phyloP scores from a whole-genome alignment of 35 echinoderm and acorn worm species.

The Anneissia japonica region DNA sequence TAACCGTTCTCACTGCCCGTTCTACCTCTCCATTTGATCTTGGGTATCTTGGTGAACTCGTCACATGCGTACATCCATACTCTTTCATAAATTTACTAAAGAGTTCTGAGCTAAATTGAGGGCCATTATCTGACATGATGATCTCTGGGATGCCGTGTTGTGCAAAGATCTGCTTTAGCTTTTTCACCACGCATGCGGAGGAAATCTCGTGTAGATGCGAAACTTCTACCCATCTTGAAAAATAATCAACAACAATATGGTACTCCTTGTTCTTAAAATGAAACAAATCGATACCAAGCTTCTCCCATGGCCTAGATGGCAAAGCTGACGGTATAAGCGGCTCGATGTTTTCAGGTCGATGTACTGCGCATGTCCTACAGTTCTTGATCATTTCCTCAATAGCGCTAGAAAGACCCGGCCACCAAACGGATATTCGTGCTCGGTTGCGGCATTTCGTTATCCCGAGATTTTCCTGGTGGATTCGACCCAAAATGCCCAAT shows the following conservation, averaged over 20 bases:
- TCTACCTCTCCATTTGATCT: constrained; percentile 27
- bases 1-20: constrained; percentile 20
- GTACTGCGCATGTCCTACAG: constrained; percentile 23
- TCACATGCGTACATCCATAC: constrained; percentile 57
- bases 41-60: constrained; percentile 20
- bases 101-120: background rate
- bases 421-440: constrained; percentile 26
- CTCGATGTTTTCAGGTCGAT: constrained; percentile 14
- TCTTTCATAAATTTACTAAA: constrained; percentile 7
- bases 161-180: constrained; percentile 29
- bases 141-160: constrained; percentile 12
- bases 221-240: constrained; percentile 31
- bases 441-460: constrained; percentile 17
- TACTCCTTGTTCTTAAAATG: constrained; percentile 12
- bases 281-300: constrained; percentile 33
- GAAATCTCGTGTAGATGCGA: background rate
- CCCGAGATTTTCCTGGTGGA: constrained; percentile 40
- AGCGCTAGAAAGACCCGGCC: constrained; percentile 34
- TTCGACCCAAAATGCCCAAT: constrained; percentile 19
- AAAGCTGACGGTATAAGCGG: constrained; percentile 43
- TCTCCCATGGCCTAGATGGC: constrained; percentile 44
- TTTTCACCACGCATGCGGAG: background rate
- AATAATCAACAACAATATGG: constrained; percentile 40
- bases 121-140: constrained; percentile 18
- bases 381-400: constrained; percentile 43